Evolutionary conservation across 2,113 vertebrate genomes (phyloP), one percentile per base, ranked within the genome.

Genomic region (Myotis brandtii): DNA sequence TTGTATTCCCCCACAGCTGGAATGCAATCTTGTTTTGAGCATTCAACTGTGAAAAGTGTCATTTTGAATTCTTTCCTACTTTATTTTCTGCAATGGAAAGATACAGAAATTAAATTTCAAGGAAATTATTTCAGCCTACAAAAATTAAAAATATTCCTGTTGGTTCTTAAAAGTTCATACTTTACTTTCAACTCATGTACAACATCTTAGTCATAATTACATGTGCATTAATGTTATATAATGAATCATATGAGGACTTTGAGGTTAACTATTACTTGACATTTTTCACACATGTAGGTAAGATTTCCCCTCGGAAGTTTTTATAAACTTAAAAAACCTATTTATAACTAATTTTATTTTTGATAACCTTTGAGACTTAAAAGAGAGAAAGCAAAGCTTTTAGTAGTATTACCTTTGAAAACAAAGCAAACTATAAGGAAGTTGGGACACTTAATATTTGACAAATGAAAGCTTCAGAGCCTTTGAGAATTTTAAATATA

Each of bases 1-100:
- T 10, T 40, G 0, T 43, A 2, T 64, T 85, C 85, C 32, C 27
- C 50, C 10, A 1, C 11, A 46, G 1, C 66, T 70, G 62, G 40
- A 69, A 82, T 67, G 30, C 40, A 89, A 25, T 34, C 34, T 82
- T 72, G 30, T 21, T 82, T 67, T 75, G 75, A 54, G 3, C n/a
- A 6, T 40, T 66, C 18, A 2, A 62, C 27, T 30, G 32, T 25
- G n/a, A 83, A 69, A 62, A 59, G 5, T 11, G 3, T n/a, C 37
- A 23, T 77, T 94, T 77, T 59, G 46, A 79, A 52, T 92, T 89
- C 75, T 94, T 88, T 67, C 52, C 54, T 66, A 13, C 25, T 54
- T 87, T 40, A 37, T 87, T 75, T 96, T 81, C 64, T 81, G 20
- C 37, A 70, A 13, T 89, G 59, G 76, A 76, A 88, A 84, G 20